Conservation (phyloP, 2,888 invertebrate species). For the Atrina japonica region DNA sequence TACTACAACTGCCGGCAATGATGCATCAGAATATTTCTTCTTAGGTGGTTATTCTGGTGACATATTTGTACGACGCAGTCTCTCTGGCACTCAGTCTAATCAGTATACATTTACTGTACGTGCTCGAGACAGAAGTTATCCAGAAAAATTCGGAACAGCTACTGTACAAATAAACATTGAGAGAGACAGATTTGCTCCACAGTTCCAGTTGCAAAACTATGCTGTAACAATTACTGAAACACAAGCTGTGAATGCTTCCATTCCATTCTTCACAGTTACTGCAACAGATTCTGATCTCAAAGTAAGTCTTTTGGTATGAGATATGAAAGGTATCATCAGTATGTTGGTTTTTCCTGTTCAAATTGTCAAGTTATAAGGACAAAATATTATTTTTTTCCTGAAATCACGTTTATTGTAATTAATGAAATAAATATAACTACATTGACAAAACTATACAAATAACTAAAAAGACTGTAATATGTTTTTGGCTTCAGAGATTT, state of each 20-base stretch:
- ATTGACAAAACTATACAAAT: too few relatives aligned
- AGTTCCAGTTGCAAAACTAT: conserved; percentile 42
- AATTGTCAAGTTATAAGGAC: too few relatives aligned
- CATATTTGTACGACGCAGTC: conserved; percentile 53
- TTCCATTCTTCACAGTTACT: conserved; percentile 50
- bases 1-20: conserved; percentile 32
- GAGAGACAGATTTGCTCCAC: conserved; percentile 56
- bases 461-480: too few relatives aligned
- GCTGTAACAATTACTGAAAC: conserved; percentile 52
- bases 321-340: too few relatives aligned
- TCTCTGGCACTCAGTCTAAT: conserved; percentile 35
- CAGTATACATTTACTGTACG: conserved; percentile 58
- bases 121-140: conserved; percentile 59
- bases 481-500: too few relatives aligned
- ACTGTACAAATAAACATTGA: conserved; percentile 61
- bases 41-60: conserved; percentile 49
- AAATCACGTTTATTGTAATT: too few relatives aligned
- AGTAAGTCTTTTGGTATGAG: conserved; percentile 42
- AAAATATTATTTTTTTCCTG: too few relatives aligned
- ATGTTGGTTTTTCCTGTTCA: too few relatives aligned
- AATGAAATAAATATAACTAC: too few relatives aligned
- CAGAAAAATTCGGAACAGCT: conserved; percentile 58
- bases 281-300: conserved; percentile 58
- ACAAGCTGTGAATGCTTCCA: conserved; percentile 39
- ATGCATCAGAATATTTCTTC: conserved; percentile 44